phyloP scores from a whole-genome alignment of 64 coral and sea anemone genomes.

The Trachythela sp. region DNA sequence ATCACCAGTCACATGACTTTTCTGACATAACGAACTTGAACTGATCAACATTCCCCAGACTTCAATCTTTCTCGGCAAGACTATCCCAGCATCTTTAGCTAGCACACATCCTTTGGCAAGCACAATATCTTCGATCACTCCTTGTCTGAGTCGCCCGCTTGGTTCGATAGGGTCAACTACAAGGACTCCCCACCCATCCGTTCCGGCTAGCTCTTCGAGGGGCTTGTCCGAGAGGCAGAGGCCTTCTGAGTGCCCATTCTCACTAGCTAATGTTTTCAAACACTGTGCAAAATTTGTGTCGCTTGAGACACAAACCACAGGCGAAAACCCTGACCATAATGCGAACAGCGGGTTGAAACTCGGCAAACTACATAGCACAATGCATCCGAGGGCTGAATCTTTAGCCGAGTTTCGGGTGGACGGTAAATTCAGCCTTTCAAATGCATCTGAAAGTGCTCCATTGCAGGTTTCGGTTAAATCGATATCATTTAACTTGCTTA shows the following conservation, averaged over 20 bases:
- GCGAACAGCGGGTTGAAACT: neutral
- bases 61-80: conserved; percentile 62
- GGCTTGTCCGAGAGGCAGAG: neutral
- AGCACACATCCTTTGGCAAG: conserved; percentile 83
- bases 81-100: conserved; percentile 22
- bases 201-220: neutral
- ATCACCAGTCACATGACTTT: conserved; percentile 39
- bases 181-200: conserved; percentile 54
- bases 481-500: neutral
- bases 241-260: neutral
- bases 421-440: neutral
- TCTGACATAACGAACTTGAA: conserved; percentile 44
- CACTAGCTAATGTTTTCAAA: neutral
- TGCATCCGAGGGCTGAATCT: neutral
- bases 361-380: neutral
- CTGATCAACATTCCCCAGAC: conserved; percentile 64
- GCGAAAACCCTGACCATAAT: neutral
- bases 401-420: neutral
- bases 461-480: neutral
- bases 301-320: neutral
- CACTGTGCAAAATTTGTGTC: neutral
- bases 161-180: conserved; percentile 74
- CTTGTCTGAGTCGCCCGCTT: conserved; percentile 60
- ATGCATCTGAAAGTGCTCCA: neutral
- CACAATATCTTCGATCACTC: conserved; percentile 88